These are phyloP conservation scores for Ligdia adustata DNA, from an alignment of 2,888 invertebrate species.

Conservation along the genomic window DNA sequence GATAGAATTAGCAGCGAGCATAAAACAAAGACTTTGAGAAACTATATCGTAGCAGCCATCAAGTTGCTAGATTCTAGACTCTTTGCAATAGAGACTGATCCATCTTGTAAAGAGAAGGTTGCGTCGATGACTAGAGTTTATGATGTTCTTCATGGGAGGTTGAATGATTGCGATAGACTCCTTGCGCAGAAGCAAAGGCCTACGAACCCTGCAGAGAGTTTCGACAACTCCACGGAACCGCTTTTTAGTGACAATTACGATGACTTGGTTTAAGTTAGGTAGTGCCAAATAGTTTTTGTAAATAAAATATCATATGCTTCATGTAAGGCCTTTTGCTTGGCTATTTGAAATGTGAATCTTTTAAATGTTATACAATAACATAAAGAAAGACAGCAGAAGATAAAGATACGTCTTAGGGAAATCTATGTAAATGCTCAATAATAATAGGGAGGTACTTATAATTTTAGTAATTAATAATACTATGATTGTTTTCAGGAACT, in stretches of 20 bases:
- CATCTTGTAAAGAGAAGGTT: conserved; percentile 78
- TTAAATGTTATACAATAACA: conserved; percentile 6
- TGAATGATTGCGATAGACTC: conserved; percentile 74
- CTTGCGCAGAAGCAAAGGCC: conserved; percentile 64
- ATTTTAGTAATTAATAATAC: too few species aligned
- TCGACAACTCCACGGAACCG: conserved; percentile 67
- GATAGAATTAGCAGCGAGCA: conserved; percentile 76
- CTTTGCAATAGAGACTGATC: conserved; percentile 79
- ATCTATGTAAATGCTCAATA: too few species aligned
- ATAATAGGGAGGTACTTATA: too few species aligned
- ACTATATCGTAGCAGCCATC: conserved; percentile 79
- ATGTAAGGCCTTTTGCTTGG: too few species aligned
- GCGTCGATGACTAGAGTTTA: conserved; percentile 79
- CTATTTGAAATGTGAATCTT: too few species aligned
- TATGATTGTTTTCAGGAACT: too few species aligned
- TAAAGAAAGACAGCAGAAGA: too few species aligned
- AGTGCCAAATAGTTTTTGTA: neutral
- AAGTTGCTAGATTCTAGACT: conserved; percentile 77
- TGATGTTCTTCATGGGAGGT: conserved; percentile 69
- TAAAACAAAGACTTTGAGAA: conserved; percentile 77
- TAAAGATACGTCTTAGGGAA: too few species aligned
- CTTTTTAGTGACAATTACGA: conserved; percentile 68
- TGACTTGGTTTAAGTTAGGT: conserved; percentile 55
- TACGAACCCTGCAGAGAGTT: conserved; percentile 51
- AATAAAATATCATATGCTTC: too few species aligned